Conservation (phyloP, 2,888 invertebrate genomes). For the Drosophila pseudotakahashii region DNA sequence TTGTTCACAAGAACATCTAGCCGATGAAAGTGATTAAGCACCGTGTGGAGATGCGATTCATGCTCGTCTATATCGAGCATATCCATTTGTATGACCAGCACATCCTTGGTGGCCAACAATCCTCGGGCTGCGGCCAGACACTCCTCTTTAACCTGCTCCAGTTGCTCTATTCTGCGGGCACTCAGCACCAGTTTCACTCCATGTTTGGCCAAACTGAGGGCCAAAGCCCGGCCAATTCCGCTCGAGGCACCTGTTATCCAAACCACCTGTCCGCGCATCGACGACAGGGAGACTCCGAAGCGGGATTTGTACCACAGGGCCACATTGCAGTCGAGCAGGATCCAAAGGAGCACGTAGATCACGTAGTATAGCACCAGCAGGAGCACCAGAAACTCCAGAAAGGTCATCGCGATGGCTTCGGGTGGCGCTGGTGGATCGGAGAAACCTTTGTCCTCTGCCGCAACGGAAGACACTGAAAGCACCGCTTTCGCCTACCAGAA, state of each 20-base stretch:
- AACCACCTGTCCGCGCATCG: constrained; percentile 88
- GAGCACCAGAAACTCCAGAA: constrained; percentile 81
- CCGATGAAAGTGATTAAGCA: constrained; percentile 88
- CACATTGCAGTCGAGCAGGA: constrained; percentile 87
- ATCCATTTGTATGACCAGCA: constrained; percentile 89
- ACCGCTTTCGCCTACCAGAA: constrained; percentile 5
- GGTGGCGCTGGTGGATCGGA: constrained; percentile 3
- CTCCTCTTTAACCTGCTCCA: constrained; percentile 88
- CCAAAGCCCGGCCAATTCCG: constrained; percentile 91
- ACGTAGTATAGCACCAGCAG: constrained; percentile 85
- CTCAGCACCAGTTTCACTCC: constrained; percentile 89
- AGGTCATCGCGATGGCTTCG: constrained; percentile 67
- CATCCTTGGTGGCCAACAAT: constrained; percentile 86
- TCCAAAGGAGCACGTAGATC: constrained; percentile 85
- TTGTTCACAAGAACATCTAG: constrained; percentile 92
- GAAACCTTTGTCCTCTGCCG: constrained; percentile 21
- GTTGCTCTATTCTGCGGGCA: constrained; percentile 87
- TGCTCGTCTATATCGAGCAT: constrained; percentile 87
- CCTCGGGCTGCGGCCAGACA: constrained; percentile 85
- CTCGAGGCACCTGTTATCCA: constrained; percentile 94
- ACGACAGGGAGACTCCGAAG: constrained; percentile 86
- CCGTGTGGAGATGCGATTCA: constrained; percentile 86
- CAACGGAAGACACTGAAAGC: constrained; percentile 35
- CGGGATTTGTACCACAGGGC: constrained; percentile 86
- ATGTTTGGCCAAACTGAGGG: constrained; percentile 88